Base-by-base conservation (phyloP, 2,113 vertebrate genomes). In the Lepus timidus region DNA sequence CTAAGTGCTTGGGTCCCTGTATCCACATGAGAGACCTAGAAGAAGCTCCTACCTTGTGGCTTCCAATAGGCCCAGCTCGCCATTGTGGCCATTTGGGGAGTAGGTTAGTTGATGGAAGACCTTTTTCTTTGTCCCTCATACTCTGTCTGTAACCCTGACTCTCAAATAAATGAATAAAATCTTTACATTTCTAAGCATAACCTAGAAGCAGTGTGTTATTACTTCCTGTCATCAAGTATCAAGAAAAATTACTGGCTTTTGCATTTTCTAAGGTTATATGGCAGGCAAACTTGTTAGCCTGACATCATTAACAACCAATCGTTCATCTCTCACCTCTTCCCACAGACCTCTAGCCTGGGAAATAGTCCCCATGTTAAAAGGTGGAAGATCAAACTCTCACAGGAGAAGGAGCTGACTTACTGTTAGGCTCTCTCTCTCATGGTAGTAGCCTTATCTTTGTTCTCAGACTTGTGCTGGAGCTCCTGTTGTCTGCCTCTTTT, bases 401-500 rank as follows among this genome's bases (percentile, higher is more conserved):
- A 68, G 67, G 75, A 73, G 20, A 70, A 20, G 10, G 9, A 4
- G 1, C 1, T 64, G 88, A 36, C 36, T 71, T 58, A 70, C 39
- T 44, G 31, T 29, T 3, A 22, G 20, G 17, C 22, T 29, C 9
- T 87, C 0, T 65, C 12, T 64, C n/a, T 23, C 9, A 31, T 17
- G 61, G 33, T 39, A 64, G 65, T 49, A 67, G 52, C 10, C 10
- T 67, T 20, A 3, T 27, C 19, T 9, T 81, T 73, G 49, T 29
- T 22, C 51, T 94, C 17, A 94, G 10, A 92, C 14, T 81, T 76
- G 65, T 73, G 20, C 4, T 94, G 75, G 20, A 90, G n/a, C 12
- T 67, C 11, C 13, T 51, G 13, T 68, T 87, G 2, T 14, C 23
- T 70, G 9, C 13, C 4, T 80, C 8, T 3, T 10, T 88, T 58